Evolutionary conservation across 2,888 invertebrate species (phyloP), one percentile per base, ranked within the genome.

Genomic region (Smittia sp.): DNA sequence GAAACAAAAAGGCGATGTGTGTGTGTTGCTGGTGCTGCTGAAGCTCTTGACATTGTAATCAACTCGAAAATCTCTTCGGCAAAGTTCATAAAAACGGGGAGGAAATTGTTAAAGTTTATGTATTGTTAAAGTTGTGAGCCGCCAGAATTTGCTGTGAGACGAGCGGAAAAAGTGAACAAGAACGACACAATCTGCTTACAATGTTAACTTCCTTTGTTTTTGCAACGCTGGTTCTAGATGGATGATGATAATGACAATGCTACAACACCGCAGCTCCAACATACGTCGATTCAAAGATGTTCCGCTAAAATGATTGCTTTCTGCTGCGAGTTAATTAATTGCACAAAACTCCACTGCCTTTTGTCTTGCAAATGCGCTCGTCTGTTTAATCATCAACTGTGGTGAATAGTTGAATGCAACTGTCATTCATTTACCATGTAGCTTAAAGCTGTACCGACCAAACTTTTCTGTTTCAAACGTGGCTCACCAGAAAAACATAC

Each of bases 21-120:
- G 63, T 24, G 63, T 63, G 63, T 63, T 27, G 27, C n/a, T 4
- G 46, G 9, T 41, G 69, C 25, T 24, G 18, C n/a, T 32, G 18
- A 22, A 41, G 46, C 39, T 41, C 41, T 39, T 69, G 63, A 63
- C 63, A 63, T 46, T 69, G 54, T 69, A 69, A 69, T 69, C 32
- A 32, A 69, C 27, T 69, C 46, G 69, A 25, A 69, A 69, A 69
- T 69, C 69, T 69, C 54, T 69, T 67, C 41, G 9, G 25, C 41
- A 52, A 54, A 69, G 69, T 54, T 54, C 69, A 69, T 68, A 68
- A 68, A 54, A 69, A 69, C 6, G 18, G 22, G 58, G 58, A 9
- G 9, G 58, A 58, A 46, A 46, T 22, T 58, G 58, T 58, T 58
- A 22, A 58, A 58, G 18, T 58, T 58, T 58, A 58, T 58, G 58